Conservation (phyloP, 2,888 invertebrate species). For the Stenodera caucasica region DNA sequence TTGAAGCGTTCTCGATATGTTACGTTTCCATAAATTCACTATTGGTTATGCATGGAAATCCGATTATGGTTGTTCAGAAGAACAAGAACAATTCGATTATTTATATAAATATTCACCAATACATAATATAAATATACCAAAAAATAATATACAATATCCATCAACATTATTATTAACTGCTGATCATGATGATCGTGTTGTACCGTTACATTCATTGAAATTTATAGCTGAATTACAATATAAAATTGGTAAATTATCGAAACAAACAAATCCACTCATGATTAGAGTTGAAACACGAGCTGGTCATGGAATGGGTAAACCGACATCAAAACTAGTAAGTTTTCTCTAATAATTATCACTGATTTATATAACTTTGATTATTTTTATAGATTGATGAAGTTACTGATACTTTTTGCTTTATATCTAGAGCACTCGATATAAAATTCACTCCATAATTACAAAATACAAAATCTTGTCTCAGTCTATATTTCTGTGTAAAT, state of each 20-base stretch:
- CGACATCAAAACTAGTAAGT: slow-evolving; percentile 86
- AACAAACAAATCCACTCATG: slow-evolving; percentile 83
- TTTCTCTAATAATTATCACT: slow-evolving; percentile 13
- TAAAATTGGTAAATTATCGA: slow-evolving; percentile 61
- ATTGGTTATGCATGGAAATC: slow-evolving; percentile 96
- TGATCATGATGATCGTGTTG: slow-evolving; percentile 98
- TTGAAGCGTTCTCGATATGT: slow-evolving; percentile 92
- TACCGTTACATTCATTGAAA: slow-evolving; percentile 95
- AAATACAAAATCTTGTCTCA: not conserved
- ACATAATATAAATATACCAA: slow-evolving; percentile 81
- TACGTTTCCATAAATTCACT: slow-evolving; percentile 97
- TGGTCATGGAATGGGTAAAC: slow-evolving; percentile 97
- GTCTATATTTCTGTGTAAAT: not conserved
- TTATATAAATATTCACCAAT: slow-evolving; percentile 88
- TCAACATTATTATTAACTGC: slow-evolving; percentile 91
- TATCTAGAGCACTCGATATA: slow-evolving; percentile 72
- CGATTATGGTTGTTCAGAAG: slow-evolving; percentile 92
- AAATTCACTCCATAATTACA: slow-evolving; percentile 14
- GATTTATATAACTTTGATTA: slow-evolving; percentile 26
- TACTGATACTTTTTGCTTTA: slow-evolving; percentile 86
- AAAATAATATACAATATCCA: slow-evolving; percentile 75
- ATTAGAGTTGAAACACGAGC: slow-evolving; percentile 92
- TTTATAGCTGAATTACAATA: slow-evolving; percentile 90
- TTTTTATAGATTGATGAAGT: slow-evolving; percentile 85
- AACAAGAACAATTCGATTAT: slow-evolving; percentile 82